Percentiles rank a stretch among this genome's conserved stretches.
Evolutionary conservation across 2,797 vertebrate species (phyloP).

Genomic region (Pyrocephalus nanus): DNA sequence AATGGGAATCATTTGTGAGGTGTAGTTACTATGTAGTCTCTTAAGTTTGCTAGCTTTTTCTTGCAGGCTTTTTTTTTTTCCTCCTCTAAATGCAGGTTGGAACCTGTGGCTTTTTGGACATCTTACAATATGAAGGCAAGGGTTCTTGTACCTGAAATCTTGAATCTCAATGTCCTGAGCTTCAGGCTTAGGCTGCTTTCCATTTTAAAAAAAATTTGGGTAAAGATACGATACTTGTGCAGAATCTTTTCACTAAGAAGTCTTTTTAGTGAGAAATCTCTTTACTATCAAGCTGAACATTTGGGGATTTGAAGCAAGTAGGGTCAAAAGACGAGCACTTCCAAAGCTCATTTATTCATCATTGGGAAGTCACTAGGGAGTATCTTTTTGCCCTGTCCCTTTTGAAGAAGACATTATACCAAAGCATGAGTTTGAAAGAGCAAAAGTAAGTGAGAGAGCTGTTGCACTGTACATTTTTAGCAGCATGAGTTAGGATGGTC

Average conservation of each 20-base stretch:
- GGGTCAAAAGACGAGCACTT: background rate
- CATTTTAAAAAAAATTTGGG: constrained; percentile 24
- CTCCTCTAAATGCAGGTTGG: background rate
- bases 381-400: background rate
- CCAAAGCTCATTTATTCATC: background rate
- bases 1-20: background rate
- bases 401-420: background rate
- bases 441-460: background rate
- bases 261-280: background rate
- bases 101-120: background rate
- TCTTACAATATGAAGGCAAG: background rate
- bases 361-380: background rate
- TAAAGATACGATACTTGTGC: background rate
- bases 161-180: background rate
- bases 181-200: background rate
- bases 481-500: background rate
- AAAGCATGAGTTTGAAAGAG: background rate
- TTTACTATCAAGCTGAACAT: background rate
- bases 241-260: background rate
- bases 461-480: constrained; percentile 2
- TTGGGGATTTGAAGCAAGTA: background rate
- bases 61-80: background rate
- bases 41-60: background rate
- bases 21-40: background rate
- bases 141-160: background rate